Evolutionary conservation across 1,140 invertebrate species (phyloP).

Genomic region (Brachionus sp.): DNA sequence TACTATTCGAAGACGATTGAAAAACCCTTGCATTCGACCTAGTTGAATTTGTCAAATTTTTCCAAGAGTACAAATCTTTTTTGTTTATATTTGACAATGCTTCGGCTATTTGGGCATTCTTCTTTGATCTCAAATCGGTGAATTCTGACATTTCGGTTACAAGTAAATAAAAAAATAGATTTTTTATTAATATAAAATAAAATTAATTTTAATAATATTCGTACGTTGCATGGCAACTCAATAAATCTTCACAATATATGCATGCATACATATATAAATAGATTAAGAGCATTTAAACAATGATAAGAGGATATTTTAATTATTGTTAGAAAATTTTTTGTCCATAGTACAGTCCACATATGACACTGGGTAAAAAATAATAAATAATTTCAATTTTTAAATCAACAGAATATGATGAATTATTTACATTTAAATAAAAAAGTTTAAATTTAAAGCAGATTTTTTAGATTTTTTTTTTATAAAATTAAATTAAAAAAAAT

Average conservation of each 20-base stretch:
- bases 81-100: background rate
- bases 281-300: too few relatives aligned
- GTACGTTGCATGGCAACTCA: background rate
- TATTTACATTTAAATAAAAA: too few relatives aligned
- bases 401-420: too few relatives aligned
- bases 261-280: too few relatives aligned
- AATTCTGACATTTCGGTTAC: conserved; percentile 31
- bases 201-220: background rate
- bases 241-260: background rate
- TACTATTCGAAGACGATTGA: background rate
- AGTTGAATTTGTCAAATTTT: background rate
- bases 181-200: background rate
- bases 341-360: too few relatives aligned
- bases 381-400: too few relatives aligned
- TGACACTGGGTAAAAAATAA: too few relatives aligned
- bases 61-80: conserved; percentile 27
- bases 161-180: background rate
- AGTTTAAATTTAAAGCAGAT: too few relatives aligned
- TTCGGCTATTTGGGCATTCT: conserved; percentile 35
- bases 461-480: too few relatives aligned
- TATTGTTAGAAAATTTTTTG: too few relatives aligned
- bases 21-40: background rate
- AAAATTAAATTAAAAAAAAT: too few relatives aligned
- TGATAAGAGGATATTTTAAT: too few relatives aligned
- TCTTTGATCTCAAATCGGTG: background rate